These are phyloP conservation scores for Drosophila bunnanda DNA, from an alignment of 2,888 invertebrate genomes.

Conservation along the genomic window DNA sequence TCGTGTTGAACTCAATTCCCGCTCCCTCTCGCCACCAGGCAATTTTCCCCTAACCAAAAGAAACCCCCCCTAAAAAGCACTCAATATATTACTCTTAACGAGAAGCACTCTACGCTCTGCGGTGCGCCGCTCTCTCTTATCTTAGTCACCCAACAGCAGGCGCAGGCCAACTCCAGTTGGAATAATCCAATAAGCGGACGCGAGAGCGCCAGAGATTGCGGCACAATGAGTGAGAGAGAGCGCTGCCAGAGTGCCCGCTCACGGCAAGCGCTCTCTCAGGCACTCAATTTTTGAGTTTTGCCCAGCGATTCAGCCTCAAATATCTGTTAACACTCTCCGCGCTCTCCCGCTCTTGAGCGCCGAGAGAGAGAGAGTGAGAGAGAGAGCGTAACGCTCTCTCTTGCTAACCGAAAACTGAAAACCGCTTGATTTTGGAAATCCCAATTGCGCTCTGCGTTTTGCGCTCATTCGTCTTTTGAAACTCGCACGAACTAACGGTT, in stretches of 20 bases:
- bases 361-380: too few relatives aligned
- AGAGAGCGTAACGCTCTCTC: background rate
- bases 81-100: slow-evolving; percentile 1
- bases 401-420: background rate
- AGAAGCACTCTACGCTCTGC: background rate
- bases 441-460: slow-evolving; percentile 4
- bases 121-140: background rate
- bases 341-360: background rate
- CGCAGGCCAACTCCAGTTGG: slow-evolving; percentile 52
- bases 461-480: slow-evolving; percentile 7
- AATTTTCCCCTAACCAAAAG: background rate
- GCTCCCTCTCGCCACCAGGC: background rate
- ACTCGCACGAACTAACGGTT: slow-evolving; percentile 5
- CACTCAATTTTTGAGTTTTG: background rate
- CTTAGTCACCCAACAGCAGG: background rate
- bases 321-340: background rate
- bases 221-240: background rate
- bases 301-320: background rate
- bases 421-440: slow-evolving; percentile 8
- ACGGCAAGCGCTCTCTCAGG: background rate
- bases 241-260: too few relatives aligned
- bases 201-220: slow-evolving; percentile 19
- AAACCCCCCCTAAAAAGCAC: slow-evolving; percentile 7
- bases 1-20: slow-evolving; percentile 13
- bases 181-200: slow-evolving; percentile 60